A percentile compares a stretch with the other conserved stretches of the same genome.
Evolutionary conservation across 1,140 invertebrate genomes (phyloP).

Genomic region (Oryctes rhinoceros): DNA sequence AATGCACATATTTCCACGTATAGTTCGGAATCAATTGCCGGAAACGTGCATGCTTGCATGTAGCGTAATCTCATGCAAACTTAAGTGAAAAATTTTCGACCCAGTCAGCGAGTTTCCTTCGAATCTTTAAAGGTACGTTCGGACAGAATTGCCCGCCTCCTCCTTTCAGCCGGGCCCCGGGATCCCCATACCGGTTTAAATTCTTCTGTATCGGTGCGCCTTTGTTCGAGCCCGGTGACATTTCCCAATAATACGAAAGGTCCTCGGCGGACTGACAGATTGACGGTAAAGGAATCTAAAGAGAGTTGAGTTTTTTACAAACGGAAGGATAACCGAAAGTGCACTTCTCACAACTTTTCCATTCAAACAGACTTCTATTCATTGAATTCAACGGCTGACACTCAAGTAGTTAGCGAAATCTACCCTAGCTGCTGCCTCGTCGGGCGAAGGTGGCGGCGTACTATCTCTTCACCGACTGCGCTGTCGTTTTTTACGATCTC

Average conservation of each 20-base stretch:
- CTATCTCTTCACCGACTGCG: not conserved
- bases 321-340: slow-evolving; percentile 38
- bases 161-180: not conserved
- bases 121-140: slow-evolving; percentile 14
- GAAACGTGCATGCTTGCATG: slow-evolving; percentile 16
- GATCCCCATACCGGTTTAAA: not conserved
- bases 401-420: slow-evolving; percentile 39
- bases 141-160: not conserved
- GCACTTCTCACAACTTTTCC: slow-evolving; percentile 38
- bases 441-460: not conserved
- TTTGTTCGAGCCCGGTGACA: slow-evolving; percentile 28
- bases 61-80: slow-evolving; percentile 7
- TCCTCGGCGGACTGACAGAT: slow-evolving; percentile 24
- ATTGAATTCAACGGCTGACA: slow-evolving; percentile 35
- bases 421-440: not conserved
- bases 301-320: slow-evolving; percentile 16
- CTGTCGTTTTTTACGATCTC: slow-evolving; percentile 29
- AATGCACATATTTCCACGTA: too few species aligned
- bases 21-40: slow-evolving; percentile 18
- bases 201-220: slow-evolving; percentile 30
- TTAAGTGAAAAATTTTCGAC: slow-evolving; percentile 18
- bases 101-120: not conserved
- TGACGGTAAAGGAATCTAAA: slow-evolving; percentile 33
- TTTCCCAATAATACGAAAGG: slow-evolving; percentile 35
- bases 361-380: slow-evolving; percentile 36